Conservation (phyloP, 2,797 vertebrate genomes). For the Hypotaenidia philippensis region DNA sequence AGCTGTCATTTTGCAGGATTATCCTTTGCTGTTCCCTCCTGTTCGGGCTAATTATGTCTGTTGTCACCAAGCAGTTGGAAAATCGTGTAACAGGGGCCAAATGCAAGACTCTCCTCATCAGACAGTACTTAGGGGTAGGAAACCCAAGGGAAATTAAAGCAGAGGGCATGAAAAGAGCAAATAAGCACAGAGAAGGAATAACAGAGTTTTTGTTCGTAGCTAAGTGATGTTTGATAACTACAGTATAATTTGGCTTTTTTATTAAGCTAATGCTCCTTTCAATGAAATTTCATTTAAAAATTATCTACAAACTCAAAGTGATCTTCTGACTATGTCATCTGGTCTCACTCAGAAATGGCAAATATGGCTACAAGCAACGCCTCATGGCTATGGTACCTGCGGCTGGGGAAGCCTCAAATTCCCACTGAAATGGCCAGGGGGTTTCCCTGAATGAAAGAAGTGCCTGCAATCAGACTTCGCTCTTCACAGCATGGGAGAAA, state of each 20-base stretch:
- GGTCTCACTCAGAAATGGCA: constrained; percentile 68
- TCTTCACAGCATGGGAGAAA: background rate
- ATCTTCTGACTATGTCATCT: constrained; percentile 58
- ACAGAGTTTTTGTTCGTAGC: background rate
- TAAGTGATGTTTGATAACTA: background rate
- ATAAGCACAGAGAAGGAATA: background rate
- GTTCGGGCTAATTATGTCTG: constrained; percentile 59
- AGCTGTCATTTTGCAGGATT: constrained; percentile 73
- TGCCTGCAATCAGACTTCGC: background rate
- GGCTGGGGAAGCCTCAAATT: background rate
- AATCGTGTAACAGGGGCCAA: background rate
- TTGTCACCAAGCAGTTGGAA: constrained; percentile 39
- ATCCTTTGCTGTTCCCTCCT: constrained; percentile 58
- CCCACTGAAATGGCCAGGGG: background rate
- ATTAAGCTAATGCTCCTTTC: constrained; percentile 66
- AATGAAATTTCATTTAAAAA: constrained; percentile 79
- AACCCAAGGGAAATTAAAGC: background rate
- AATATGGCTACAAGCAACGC: constrained; percentile 58
- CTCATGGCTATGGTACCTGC: background rate
- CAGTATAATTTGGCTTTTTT: constrained; percentile 12
- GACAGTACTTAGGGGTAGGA: background rate
- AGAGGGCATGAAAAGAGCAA: background rate
- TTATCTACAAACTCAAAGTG: constrained; percentile 68
- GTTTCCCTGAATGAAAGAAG: background rate
- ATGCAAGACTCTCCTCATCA: background rate